phyloP scores from a whole-genome alignment of 1,140 invertebrate genomes.

The Drosophila murphyi region DNA sequence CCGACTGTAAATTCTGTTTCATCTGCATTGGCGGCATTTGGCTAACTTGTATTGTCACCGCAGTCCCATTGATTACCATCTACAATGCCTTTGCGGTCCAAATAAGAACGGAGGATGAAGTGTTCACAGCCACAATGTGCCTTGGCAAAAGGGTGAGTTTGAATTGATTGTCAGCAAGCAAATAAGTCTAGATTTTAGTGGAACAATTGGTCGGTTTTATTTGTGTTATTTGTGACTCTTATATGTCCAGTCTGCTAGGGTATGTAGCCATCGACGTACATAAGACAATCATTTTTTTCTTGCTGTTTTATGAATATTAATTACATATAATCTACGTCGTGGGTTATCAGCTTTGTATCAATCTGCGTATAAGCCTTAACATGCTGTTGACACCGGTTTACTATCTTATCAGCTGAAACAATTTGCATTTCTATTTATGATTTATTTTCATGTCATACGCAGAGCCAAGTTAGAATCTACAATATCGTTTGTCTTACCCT shows the following conservation, averaged over 20 bases:
- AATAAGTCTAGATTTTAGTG: too few relatives aligned
- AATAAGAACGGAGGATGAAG: slow-evolving; percentile 35
- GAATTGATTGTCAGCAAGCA: neutral
- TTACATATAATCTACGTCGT: too few relatives aligned
- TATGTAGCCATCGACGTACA: too few relatives aligned
- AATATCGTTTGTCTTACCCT: slow-evolving; percentile 85
- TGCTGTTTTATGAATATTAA: too few relatives aligned
- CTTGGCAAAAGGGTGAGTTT: slow-evolving; percentile 54
- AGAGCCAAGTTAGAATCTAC: slow-evolving; percentile 64
- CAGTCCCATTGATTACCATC: slow-evolving; percentile 58
- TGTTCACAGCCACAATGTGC: slow-evolving; percentile 51
- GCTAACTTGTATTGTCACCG: slow-evolving; percentile 75
- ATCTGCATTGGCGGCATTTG: slow-evolving; percentile 76
- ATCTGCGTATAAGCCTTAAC: slow-evolving; percentile 12
- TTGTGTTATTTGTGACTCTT: too few relatives aligned
- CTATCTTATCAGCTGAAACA: slow-evolving; percentile 60
- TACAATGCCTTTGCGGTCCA: slow-evolving; percentile 52
- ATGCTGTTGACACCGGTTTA: slow-evolving; percentile 33
- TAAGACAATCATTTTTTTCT: too few relatives aligned
- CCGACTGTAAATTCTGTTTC: slow-evolving; percentile 61
- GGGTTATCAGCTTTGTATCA: neutral
- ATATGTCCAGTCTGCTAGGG: too few relatives aligned
- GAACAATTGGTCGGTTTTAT: too few relatives aligned
- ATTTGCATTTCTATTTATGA: slow-evolving; percentile 37
- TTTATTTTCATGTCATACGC: neutral